phyloP scores from a whole-genome alignment of 2,113 vertebrate species.

The Telmatochromis sp. region DNA sequence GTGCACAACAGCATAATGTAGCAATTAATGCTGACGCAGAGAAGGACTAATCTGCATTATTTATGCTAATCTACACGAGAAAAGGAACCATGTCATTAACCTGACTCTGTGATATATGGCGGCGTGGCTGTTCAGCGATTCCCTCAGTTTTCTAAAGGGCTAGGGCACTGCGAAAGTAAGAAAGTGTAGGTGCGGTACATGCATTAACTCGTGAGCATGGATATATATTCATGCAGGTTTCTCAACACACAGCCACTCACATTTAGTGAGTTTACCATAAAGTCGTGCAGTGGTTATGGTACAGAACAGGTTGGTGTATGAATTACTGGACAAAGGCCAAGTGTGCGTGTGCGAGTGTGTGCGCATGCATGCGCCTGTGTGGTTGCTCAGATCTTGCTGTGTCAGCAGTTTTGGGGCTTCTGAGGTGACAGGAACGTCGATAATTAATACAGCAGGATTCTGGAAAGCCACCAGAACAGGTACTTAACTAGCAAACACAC shows the following conservation, averaged over 20 bases:
- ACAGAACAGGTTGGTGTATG: slow-evolving; percentile 2
- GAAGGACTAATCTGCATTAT: slow-evolving; percentile 32
- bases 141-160: neutral
- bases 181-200: neutral
- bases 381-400: slow-evolving; percentile 16
- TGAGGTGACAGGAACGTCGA: slow-evolving; percentile 58
- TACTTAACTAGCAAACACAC: slow-evolving; percentile 29
- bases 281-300: neutral
- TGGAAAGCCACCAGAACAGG: slow-evolving; percentile 46
- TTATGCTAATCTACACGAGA: slow-evolving; percentile 30
- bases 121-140: neutral
- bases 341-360: neutral
- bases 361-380: neutral
- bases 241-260: neutral
- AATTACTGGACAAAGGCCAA: neutral
- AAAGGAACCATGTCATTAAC: slow-evolving; percentile 34
- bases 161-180: neutral
- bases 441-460: slow-evolving; percentile 65
- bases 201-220: neutral
- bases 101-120: slow-evolving; percentile 20
- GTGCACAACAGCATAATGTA: slow-evolving; percentile 5
- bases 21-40: slow-evolving; percentile 24
- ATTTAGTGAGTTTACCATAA: neutral
- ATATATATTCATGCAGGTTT: neutral
- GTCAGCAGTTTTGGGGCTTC: slow-evolving; percentile 46